These are phyloP conservation scores for Archivesica marissinica DNA, from an alignment of 1,140 invertebrate species.

Conservation along the genomic window DNA sequence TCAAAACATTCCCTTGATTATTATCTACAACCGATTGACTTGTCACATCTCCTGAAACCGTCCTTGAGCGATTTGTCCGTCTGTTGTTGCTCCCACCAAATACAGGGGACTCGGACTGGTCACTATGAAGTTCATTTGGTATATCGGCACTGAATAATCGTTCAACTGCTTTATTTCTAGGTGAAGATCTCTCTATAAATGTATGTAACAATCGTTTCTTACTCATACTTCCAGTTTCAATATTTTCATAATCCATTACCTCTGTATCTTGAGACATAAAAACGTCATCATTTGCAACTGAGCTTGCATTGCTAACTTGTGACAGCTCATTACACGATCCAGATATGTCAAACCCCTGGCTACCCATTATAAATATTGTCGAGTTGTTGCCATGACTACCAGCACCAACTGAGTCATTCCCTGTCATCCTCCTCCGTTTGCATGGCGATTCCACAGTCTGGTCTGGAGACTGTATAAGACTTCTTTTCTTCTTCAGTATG, in stretches of 20 bases:
- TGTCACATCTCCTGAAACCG: not conserved
- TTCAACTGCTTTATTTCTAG: constrained; percentile 3
- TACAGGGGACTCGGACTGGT: constrained; percentile 63
- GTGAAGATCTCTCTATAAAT: not conserved
- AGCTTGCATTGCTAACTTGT: constrained; percentile 45
- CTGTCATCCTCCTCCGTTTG: constrained; percentile 40
- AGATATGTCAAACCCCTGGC: constrained; percentile 57
- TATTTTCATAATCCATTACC: not conserved
- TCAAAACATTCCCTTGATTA: not conserved
- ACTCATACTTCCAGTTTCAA: not conserved
- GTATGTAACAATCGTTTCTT: constrained; percentile 1
- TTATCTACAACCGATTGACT: not conserved
- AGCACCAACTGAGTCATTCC: not conserved
- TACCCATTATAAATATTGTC: not conserved
- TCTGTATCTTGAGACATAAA: constrained; percentile 48
- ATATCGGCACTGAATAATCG: not conserved
- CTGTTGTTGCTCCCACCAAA: constrained; percentile 60
- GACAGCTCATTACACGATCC: constrained; percentile 48
- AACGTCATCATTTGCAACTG: constrained; percentile 69
- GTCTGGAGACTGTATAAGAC: constrained; percentile 21
- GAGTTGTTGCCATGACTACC: too few species aligned
- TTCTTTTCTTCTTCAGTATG: constrained; percentile 18
- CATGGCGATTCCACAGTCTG: constrained; percentile 39
- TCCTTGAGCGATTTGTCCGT: constrained; percentile 8
- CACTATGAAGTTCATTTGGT: not conserved